Conservation (phyloP, 2,113 vertebrate species). For the Phalacrocorax aristotelis region DNA sequence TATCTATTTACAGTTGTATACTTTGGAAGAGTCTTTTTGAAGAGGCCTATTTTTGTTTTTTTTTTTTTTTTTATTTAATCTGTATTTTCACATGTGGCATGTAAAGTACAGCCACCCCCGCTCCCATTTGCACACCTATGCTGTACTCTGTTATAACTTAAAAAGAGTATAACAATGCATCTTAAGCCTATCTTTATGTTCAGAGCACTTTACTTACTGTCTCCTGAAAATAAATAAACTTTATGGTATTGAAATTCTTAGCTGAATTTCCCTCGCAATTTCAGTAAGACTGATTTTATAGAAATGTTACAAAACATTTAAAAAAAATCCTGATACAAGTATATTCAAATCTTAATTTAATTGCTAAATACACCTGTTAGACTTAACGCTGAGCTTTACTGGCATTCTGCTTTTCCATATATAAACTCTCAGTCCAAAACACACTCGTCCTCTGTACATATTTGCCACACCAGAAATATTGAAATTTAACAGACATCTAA, state of each 20-base stretch:
- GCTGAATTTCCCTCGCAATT: not conserved
- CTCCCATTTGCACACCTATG: not conserved
- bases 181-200: constrained; percentile 35
- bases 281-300: not conserved
- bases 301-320: not conserved
- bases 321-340: not conserved
- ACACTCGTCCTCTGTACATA: not conserved
- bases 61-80: too few relatives aligned
- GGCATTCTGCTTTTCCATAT: not conserved
- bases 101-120: not conserved
- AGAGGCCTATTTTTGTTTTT: not conserved
- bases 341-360: not conserved
- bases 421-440: not conserved
- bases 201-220: constrained; percentile 50
- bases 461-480: not conserved
- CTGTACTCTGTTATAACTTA: not conserved
- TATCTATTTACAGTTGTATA: not conserved
- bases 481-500: not conserved
- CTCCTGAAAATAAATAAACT: not conserved
- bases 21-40: not conserved
- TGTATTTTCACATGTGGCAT: not conserved
- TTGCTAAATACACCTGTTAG: not conserved
- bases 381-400: not conserved
- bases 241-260: not conserved
- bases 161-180: not conserved